phyloP scores from a whole-genome alignment of 1,140 invertebrate species.

The Teleopsis dalmanni region DNA sequence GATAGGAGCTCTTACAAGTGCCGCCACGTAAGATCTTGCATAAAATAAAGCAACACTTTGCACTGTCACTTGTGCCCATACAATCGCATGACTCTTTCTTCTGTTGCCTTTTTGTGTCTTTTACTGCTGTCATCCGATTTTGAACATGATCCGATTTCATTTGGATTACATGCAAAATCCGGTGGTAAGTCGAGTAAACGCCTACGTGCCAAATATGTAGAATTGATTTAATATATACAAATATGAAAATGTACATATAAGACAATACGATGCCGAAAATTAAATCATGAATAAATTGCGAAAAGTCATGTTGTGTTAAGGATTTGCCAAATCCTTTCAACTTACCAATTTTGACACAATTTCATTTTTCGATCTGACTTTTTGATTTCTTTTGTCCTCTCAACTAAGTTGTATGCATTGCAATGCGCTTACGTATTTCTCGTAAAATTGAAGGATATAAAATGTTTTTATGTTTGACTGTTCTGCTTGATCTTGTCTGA shows the following conservation, averaged over 20 bases:
- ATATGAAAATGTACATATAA: not conserved
- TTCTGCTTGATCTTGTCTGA: conserved; percentile 17
- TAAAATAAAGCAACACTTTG: not conserved
- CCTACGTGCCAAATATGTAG: conserved; percentile 19
- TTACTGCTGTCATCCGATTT: not conserved
- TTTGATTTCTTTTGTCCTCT: conserved; percentile 11
- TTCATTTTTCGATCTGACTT: conserved; percentile 12
- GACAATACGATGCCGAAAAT: not conserved
- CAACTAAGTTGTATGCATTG: not conserved
- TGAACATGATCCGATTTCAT: conserved; percentile 18
- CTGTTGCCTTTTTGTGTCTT: not conserved
- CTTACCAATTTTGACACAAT: conserved; percentile 11
- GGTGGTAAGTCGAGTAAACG: conserved; percentile 40
- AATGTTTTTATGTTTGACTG: not conserved
- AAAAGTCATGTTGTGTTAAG: conserved; percentile 38
- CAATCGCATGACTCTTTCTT: not conserved
- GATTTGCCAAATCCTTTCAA: conserved; percentile 17
- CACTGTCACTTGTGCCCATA: not conserved
- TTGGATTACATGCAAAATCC: conserved; percentile 29
- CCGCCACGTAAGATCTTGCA: too few relatives aligned
- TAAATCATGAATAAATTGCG: conserved; percentile 7
- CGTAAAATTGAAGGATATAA: not conserved
- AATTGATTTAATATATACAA: not conserved
- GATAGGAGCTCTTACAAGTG: too few relatives aligned
- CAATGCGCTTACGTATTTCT: not conserved